A percentile compares a stretch with the other conserved stretches of the same genome.
Evolutionary conservation across 1,140 invertebrate species (phyloP).

Genomic region (Camponotus floridanus): DNA sequence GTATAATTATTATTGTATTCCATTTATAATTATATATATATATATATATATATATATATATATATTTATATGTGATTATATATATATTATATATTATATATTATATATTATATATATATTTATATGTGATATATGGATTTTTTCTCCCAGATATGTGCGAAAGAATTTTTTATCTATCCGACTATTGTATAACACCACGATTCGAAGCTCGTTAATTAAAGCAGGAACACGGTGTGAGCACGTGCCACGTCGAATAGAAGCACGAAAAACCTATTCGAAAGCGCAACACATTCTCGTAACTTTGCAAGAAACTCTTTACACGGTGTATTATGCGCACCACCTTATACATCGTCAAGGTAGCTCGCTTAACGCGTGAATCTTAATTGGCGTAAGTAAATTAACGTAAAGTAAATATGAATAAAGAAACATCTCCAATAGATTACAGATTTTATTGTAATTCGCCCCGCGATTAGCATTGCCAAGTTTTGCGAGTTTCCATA

Average conservation of each 20-base stretch:
- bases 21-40: too few relatives aligned
- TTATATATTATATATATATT: too few relatives aligned
- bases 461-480: slow-evolving; percentile 26
- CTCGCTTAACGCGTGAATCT: slow-evolving; percentile 52
- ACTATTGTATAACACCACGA: not conserved
- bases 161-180: not conserved
- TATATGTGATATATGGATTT: too few relatives aligned
- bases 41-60: too few relatives aligned
- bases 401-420: not conserved
- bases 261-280: slow-evolving; percentile 54
- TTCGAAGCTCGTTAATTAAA: slow-evolving; percentile 48
- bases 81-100: too few relatives aligned
- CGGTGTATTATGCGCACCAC: slow-evolving; percentile 40
- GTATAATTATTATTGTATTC: too few relatives aligned
- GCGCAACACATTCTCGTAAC: slow-evolving; percentile 36
- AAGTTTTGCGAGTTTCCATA: slow-evolving; percentile 18
- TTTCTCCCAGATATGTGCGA: not conserved
- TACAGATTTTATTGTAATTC: slow-evolving; percentile 1
- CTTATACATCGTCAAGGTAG: slow-evolving; percentile 42
- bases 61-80: too few relatives aligned
- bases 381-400: slow-evolving; percentile 41
- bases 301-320: slow-evolving; percentile 56
- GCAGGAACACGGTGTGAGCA: not conserved
- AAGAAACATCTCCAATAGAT: not conserved
- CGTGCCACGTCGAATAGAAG: slow-evolving; percentile 13